A percentile compares a stretch with the other conserved stretches of the same genome.
phyloP scores from a whole-genome alignment of 2,888 invertebrate species.

The Acleris cristana region DNA sequence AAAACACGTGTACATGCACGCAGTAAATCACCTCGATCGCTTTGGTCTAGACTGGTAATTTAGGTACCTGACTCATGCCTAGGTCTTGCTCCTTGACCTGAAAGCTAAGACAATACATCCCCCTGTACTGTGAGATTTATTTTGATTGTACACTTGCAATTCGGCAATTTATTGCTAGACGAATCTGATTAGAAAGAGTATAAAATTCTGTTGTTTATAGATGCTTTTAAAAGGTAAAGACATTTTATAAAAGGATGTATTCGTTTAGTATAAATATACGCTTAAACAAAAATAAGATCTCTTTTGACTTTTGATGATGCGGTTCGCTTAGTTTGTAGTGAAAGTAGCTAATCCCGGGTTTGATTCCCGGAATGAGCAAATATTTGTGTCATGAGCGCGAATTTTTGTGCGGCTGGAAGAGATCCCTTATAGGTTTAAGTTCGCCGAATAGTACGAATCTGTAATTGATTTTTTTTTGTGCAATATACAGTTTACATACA shows the following conservation, averaged over 20 bases:
- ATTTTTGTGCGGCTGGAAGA: too few species aligned
- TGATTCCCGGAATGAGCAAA: too few species aligned
- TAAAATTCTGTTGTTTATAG: background rate
- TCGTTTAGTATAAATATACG: background rate
- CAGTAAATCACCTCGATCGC: constrained; percentile 32
- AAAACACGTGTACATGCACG: constrained; percentile 34
- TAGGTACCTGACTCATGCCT: constrained; percentile 37
- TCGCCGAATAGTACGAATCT: too few species aligned
- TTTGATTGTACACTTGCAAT: constrained; percentile 25
- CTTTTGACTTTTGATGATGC: too few species aligned
- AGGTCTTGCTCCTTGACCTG: constrained; percentile 21
- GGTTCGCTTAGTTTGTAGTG: too few species aligned
- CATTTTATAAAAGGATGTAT: too few species aligned
- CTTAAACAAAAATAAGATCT: background rate
- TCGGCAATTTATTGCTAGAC: constrained; percentile 22
- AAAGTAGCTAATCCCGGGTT: background rate
- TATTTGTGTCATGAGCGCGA: too few species aligned
- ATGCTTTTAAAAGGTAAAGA: too few species aligned
- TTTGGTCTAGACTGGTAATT: constrained; percentile 34
- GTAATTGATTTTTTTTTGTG: too few species aligned
- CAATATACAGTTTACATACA: too few species aligned
- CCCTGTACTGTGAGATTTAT: constrained; percentile 23
- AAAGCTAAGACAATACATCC: constrained; percentile 11
- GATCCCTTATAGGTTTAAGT: too few species aligned
- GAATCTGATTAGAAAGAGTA: background rate